phyloP scores from a whole-genome alignment of 2,113 vertebrate species.

The Eleginops maclovinus region DNA sequence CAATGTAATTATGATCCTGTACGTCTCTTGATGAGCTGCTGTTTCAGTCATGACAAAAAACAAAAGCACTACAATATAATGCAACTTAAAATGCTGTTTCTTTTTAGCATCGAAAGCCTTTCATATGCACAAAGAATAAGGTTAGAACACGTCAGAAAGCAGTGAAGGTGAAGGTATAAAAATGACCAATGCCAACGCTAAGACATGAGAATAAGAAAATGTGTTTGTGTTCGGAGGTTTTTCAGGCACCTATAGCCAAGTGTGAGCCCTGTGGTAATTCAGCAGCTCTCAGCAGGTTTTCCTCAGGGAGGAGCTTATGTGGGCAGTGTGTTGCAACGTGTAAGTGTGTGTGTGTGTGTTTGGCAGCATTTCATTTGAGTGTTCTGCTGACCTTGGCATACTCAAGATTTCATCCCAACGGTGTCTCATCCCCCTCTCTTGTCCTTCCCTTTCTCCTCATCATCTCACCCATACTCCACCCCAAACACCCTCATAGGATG shows the following conservation, averaged over 20 bases:
- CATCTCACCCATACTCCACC: slow-evolving; percentile 39
- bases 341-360: slow-evolving; percentile 16
- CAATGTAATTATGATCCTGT: no score
- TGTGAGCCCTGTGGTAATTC: slow-evolving; percentile 57
- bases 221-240: slow-evolving; percentile 1
- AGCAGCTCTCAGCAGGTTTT: slow-evolving; percentile 66
- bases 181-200: neutral
- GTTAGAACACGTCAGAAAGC: neutral
- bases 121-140: neutral
- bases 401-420: slow-evolving; percentile 57
- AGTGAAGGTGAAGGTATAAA: slow-evolving; percentile 5
- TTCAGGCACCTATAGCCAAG: slow-evolving; percentile 24
- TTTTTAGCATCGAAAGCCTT: no score
- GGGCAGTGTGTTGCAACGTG: slow-evolving; percentile 18
- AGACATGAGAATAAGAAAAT: neutral
- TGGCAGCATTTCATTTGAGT: slow-evolving; percentile 61
- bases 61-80: no score
- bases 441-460: slow-evolving; percentile 24
- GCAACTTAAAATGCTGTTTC: no score
- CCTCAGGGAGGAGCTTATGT: slow-evolving; percentile 55
- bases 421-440: slow-evolving; percentile 51
- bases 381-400: slow-evolving; percentile 76
- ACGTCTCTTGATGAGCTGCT: no score
- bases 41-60: no score
- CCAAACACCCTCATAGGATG: slow-evolving; percentile 43